These are phyloP conservation scores for Acromyrmex charruanus DNA, from an alignment of 1,140 invertebrate species.

Conservation along the genomic window DNA sequence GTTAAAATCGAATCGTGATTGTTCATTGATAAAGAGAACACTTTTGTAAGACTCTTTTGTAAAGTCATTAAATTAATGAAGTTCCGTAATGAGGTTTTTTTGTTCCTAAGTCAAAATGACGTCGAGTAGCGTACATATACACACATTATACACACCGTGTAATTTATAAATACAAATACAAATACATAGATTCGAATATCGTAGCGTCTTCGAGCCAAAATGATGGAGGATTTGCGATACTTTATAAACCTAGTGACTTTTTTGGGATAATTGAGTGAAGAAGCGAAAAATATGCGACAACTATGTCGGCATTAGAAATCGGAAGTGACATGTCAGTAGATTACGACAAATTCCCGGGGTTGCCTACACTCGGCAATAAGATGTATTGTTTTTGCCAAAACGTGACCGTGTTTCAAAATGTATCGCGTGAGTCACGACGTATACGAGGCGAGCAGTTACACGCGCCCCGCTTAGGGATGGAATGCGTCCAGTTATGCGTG, in stretches of 20 bases:
- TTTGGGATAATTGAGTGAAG: not conserved
- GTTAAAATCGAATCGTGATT: not conserved
- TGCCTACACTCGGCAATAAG: conserved; percentile 57
- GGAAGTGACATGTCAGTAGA: not conserved
- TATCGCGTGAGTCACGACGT: conserved; percentile 75
- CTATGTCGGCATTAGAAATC: conserved; percentile 18
- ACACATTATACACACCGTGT: too few relatives aligned
- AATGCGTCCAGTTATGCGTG: conserved; percentile 63
- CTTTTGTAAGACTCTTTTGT: not conserved
- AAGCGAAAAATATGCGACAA: not conserved
- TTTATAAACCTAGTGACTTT: not conserved
- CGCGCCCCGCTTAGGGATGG: conserved; percentile 73
- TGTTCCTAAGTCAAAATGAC: too few relatives aligned
- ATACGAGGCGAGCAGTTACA: conserved; percentile 50
- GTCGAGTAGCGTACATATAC: too few relatives aligned
- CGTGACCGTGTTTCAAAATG: conserved; percentile 79
- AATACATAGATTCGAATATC: too few relatives aligned
- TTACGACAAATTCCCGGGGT: conserved; percentile 48
- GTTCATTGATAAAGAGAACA: not conserved
- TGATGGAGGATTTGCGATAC: too few relatives aligned
- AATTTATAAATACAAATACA: too few relatives aligned
- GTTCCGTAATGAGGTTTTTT: too few relatives aligned
- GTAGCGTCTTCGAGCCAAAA: too few relatives aligned
- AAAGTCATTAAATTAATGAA: too few relatives aligned
- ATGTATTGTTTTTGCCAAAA: conserved; percentile 81